These are phyloP conservation scores for Drosophila suzukii DNA, from an alignment of 1,140 invertebrate species.

Conservation along the genomic window DNA sequence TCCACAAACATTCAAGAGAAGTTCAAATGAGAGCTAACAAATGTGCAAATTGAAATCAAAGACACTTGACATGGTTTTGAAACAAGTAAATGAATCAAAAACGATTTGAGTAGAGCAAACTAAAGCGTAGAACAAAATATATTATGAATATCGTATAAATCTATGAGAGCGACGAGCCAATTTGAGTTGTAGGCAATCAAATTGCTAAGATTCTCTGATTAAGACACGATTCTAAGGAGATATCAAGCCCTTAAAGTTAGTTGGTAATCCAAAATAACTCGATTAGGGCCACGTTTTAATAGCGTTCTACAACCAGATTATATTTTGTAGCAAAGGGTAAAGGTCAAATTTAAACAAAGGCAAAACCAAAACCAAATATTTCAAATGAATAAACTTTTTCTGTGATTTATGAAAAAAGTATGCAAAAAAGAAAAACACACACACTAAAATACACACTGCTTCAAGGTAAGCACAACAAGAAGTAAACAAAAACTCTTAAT, in stretches of 20 bases:
- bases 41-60: slow-evolving; percentile 78
- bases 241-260: slow-evolving; percentile 18
- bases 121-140: slow-evolving; percentile 72
- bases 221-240: slow-evolving; percentile 5
- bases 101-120: slow-evolving; percentile 47
- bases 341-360: slow-evolving; percentile 47
- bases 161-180: slow-evolving; percentile 34
- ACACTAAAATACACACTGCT: slow-evolving; percentile 31
- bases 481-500: slow-evolving; percentile 52
- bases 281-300: slow-evolving; percentile 48
- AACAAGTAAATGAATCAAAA: slow-evolving; percentile 51
- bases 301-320: slow-evolving; percentile 55
- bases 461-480: slow-evolving; percentile 38
- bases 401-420: slow-evolving; percentile 83
- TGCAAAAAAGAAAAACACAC: slow-evolving; percentile 51
- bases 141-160: slow-evolving; percentile 55
- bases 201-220: slow-evolving; percentile 39
- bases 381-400: slow-evolving; percentile 80
- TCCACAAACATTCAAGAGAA: background rate
- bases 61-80: slow-evolving; percentile 71
- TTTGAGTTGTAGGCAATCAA: slow-evolving; percentile 48
- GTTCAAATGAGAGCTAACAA: slow-evolving; percentile 53
- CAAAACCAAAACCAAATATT: slow-evolving; percentile 53
- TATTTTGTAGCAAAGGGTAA: slow-evolving; percentile 66
- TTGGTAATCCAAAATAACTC: slow-evolving; percentile 4